Percentiles rank a stretch among this genome's conserved stretches.
Conservation (phyloP, 2,113 vertebrate species). For the Solenodon paradoxus region DNA sequence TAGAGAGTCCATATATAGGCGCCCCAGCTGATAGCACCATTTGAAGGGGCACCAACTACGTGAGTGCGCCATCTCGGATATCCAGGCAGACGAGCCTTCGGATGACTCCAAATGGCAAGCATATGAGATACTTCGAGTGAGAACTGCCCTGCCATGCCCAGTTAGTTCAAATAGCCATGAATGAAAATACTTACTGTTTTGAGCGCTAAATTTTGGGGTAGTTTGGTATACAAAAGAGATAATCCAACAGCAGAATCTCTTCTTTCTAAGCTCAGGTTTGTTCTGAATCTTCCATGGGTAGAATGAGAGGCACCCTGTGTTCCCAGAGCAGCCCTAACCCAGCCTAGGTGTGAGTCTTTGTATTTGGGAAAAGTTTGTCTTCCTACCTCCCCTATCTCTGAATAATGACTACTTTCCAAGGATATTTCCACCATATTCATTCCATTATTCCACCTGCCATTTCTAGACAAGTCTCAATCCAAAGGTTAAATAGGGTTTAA, state of each 20-base stretch:
- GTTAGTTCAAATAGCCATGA: background rate
- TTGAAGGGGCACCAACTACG: background rate
- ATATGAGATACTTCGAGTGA: background rate
- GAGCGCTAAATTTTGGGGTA: background rate
- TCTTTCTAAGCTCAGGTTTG: background rate
- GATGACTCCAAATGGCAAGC: background rate
- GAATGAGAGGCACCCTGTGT: background rate
- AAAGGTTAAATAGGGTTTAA: background rate
- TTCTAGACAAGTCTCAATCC: background rate
- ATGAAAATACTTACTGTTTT: background rate
- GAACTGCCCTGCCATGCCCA: background rate
- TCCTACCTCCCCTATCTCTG: background rate
- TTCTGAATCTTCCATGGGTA: background rate
- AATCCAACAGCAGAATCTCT: background rate
- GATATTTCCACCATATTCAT: background rate
- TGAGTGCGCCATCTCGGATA: fast-evolving
- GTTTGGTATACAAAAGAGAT: background rate
- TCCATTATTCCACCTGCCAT: background rate
- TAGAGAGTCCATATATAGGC: background rate
- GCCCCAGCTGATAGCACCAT: background rate
- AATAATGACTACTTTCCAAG: background rate
- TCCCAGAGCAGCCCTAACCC: background rate
- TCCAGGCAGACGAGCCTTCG: background rate
- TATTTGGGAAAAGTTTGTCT: background rate
- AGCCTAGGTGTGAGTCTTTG: background rate